Base-by-base conservation (phyloP, 2,888 invertebrate species). In the Anagyrus pseudococci region DNA sequence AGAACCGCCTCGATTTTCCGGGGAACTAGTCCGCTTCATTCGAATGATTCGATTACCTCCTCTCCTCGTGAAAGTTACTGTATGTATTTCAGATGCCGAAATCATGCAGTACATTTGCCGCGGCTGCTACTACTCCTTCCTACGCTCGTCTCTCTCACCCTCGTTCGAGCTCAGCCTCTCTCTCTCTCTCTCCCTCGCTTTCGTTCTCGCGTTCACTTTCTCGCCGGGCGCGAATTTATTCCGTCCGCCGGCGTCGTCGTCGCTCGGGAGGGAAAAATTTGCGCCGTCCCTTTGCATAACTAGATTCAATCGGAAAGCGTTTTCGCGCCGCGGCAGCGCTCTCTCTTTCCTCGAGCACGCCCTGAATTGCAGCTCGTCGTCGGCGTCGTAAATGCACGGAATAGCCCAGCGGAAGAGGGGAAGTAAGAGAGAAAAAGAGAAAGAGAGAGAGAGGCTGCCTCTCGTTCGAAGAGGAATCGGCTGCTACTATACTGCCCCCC, bases 291-390 rank as follows among this genome's bases (percentile, higher is more conserved):
- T 73, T 73, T 73, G 69, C 73, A 71, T 73, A 75, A 76, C 68
- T 69, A 67, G 64, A 75, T 74, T 74, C 71, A 70, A 73, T 72
- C 69, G 72, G 64, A 71, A 70, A 71, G 62, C 70, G 69, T 69
- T 72, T 72, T 66, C 43, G 68, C 59, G 48, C 8, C 47, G 58
- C 37, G 69, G 15, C 37, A 19, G 37, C 13, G 0, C 17, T n/a
- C n/a, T n/a, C n/a, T n/a, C n/a, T n/a, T n/a, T n/a, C 19, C 33
- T 37, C 8, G 33, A 15, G 2, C 10, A 37, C 3, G 33, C 2
- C 33, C 13, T 4, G 33, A 37, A 37, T 37, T 4, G 33, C 33
- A 37, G 33, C 33, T 37, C 33, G 33, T 37, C 33, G 33, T 37
- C 33, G 33, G 10, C 33, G 33, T 29, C 33, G 17, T 17, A n/a